phyloP scores from a whole-genome alignment of 2,113 vertebrate species.

The Ascaphus truei region DNA sequence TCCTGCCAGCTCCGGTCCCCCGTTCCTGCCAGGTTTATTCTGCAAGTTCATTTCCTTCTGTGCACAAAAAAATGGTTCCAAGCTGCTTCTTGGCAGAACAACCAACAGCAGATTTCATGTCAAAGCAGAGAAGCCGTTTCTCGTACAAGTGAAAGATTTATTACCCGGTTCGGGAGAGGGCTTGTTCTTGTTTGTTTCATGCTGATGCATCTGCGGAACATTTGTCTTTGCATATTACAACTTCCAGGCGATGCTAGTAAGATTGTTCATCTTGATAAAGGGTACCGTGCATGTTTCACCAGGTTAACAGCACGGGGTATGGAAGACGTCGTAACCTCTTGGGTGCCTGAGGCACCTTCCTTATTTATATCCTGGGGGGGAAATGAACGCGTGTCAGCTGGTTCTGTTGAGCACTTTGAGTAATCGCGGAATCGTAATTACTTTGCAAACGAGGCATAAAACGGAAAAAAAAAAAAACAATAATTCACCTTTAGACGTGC shows the following conservation, averaged over 20 bases:
- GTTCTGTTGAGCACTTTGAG: no score
- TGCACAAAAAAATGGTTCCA: not conserved
- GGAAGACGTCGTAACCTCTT: not conserved
- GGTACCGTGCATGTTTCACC: conserved; percentile 2
- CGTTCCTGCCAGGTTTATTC: no score
- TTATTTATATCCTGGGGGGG: no score
- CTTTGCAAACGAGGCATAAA: no score
- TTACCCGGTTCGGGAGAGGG: no score
- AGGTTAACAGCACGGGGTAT: not conserved
- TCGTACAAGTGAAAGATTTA: not conserved
- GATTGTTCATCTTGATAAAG: conserved; percentile 16
- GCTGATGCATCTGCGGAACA: not conserved
- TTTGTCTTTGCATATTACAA: not conserved
- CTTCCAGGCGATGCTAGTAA: not conserved
- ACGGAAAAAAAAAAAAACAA: no score
- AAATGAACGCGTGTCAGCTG: no score
- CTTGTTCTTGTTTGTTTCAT: not conserved
- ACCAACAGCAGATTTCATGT: not conserved
- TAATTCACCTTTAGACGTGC: no score
- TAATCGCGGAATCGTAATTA: no score
- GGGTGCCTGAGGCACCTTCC: not conserved
- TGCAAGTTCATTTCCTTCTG: not conserved
- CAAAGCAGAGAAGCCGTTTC: not conserved
- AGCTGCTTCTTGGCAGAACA: not conserved
- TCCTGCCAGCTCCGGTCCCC: no score